Base-by-base conservation (phyloP, 2,113 vertebrate genomes). In the Acanthisitta chloris region DNA sequence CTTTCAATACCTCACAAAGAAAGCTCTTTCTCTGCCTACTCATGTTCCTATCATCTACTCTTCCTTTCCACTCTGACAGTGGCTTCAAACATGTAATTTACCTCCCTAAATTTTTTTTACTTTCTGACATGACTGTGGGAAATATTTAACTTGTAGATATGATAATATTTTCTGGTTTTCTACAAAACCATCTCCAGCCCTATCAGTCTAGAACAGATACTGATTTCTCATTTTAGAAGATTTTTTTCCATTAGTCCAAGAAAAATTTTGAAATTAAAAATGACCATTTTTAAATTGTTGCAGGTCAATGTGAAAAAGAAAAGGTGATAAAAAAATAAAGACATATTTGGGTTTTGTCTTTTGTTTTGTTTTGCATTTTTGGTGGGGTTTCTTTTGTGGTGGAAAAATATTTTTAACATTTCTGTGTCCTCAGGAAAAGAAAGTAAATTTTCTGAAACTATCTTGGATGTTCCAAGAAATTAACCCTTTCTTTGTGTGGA, bases 301-400 rank as follows among this genome's bases (percentile, higher is more conserved):
- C 33, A 78, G 25, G 10, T 62, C 4, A 71, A 29, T 33, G 36
- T 7, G 38, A 14, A 36, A 16, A 51, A 28, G 5, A 23, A 49
- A 52, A 57, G n/a, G 2, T n/a, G 8, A 26, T 61, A 0, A 62
- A 78, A 69, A 84, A 21, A 25, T 28, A 52, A 86, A 58, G 14
- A 29, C 4, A 5, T 52, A 51, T 16, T 7, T 49, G 1, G 0
- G 5, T 26, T 79, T 64, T 64, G 7, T 17, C 0, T 5, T 38
- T 10, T 16, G 2, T 17, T 9, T 34, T 4, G 29, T n/a, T 25
- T 7, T 69, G n/a, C n/a, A n/a, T n/a, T 57, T 73, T 51, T 54
- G 26, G 17, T 45, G 43, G 43, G 43, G n/a, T n/a, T n/a, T n/a
- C n/a, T n/a, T n/a, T 66, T 51, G 16, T 51, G 21, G 21, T 61